Evolutionary conservation across 2,888 invertebrate species (phyloP), one percentile per base, ranked within the genome.

Genomic region (Strigamia transsilvanica): DNA sequence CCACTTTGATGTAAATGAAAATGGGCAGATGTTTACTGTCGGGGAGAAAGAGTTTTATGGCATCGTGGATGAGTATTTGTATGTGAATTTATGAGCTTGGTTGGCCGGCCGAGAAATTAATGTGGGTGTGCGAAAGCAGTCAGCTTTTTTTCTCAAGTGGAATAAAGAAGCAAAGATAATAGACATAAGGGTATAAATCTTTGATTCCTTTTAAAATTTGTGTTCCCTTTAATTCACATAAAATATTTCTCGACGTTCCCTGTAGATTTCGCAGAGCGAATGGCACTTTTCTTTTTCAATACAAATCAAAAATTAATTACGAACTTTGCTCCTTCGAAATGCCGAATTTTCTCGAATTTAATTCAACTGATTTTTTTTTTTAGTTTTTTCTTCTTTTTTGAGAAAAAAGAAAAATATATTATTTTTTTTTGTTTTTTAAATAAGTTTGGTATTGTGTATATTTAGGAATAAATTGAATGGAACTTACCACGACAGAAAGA

Each of bases 251-350:
- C 15, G 3, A 66, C 5, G 23, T 12, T 66, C 61, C 61, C 61
- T 7, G 7, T 23, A 66, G 61, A 66, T 66, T 66, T 66, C 18
- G 18, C 1, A 23, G 61, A 66, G 61, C 23, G 18, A 66, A 66
- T 66, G 61, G 61, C 61, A 66, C 61, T 23, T 66, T 23, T 18
- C 61, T 18, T 66, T 66, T 23, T 7, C 61, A 66, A 5, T 66
- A 23, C 61, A 66, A 66, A 66, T 66, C 61, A 66, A 66, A 66
- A 66, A 66, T 66, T 66, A 66, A 66, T 66, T 66, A 23, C 18
- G 61, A 23, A 66, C 61, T 66, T 23, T 66, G 46, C 46, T 46
- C n/a, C n/a, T 46, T 21, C 1, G 51, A 51, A 10, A 51, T 18
- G 12, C 18, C n/a, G 51, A 51, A 7, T 51, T 51, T 51, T 51